These are phyloP conservation scores for Hydrophis major DNA, from an alignment of 2,797 vertebrate species.

Conservation along the genomic window DNA sequence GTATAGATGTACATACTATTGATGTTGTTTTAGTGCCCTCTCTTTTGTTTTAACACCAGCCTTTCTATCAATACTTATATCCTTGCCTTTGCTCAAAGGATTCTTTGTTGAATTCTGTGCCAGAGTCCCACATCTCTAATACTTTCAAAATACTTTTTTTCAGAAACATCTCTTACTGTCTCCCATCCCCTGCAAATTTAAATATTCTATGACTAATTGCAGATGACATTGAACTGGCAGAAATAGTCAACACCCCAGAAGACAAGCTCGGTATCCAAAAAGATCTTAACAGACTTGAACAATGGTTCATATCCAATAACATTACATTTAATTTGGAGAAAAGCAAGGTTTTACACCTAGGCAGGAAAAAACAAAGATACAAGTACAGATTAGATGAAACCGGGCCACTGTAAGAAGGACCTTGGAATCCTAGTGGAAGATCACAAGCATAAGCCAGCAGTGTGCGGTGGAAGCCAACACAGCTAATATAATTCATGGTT, in stretches of 20 bases:
- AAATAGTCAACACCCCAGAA: not conserved
- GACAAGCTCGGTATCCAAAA: not conserved
- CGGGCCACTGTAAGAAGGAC: not conserved
- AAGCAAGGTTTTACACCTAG: not conserved
- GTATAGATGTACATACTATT: not conserved
- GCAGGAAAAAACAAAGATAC: not conserved
- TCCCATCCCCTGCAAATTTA: not conserved
- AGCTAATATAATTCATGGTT: not conserved
- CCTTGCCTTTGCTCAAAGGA: not conserved
- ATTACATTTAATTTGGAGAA: not conserved
- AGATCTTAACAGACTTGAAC: not conserved
- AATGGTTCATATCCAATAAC: not conserved
- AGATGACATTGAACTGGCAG: not conserved
- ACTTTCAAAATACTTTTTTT: not conserved
- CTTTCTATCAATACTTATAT: not conserved
- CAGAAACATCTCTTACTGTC: not conserved
- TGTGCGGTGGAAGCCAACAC: not conserved
- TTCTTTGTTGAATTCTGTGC: not conserved
- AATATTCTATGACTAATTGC: not conserved
- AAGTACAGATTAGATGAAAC: not conserved
- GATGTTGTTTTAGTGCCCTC: not conserved
- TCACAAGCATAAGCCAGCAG: not conserved
- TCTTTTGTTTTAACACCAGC: not conserved
- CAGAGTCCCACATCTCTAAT: not conserved
- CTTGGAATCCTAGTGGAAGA: not conserved